Evolutionary conservation across 1,140 invertebrate genomes (phyloP), one percentile per base, ranked within the genome.

Genomic region (Trichoplusia ni): DNA sequence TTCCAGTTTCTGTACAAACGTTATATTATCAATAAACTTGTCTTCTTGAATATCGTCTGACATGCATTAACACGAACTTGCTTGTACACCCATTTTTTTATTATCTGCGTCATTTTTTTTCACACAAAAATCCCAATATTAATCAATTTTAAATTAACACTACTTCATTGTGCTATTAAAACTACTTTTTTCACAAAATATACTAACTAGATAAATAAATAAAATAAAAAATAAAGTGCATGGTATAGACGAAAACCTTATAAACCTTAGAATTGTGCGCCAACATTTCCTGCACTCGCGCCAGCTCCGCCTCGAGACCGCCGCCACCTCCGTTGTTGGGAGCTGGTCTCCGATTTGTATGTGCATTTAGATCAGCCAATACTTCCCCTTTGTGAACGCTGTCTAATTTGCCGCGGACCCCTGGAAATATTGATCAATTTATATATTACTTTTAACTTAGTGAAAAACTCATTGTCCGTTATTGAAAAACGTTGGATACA

Each of bases 251-350:
- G 81, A 87, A 90, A 90, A 90, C 86, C 86, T 90, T 88, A 90
- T 87, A 90, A 94, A 97, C 95, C 94, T 97, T 97, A 73, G 97
- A 97, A 91, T 97, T 97, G 86, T 96, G 94, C 65, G 96, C 96
- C 65, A 98, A 90, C 84, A 97, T 93, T 40, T 95, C 93, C 75
- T 96, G 94, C 29, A 98, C 96, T 54, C 95, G 91, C 61, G 95
- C 95, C 40, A 98, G 87, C 83, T 98, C 97, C 65, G 94, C 94
- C 84, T 98, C 96, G 29, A 98, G 87, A 3, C 80, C 82, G 1
- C 73, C 77, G 31, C 94, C 94, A 27, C 92, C n/a, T 9, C 6
- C 2, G 18, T 47, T 46, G 8, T n/a, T 60, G 8, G 56, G 61
- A 7, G 63, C 29, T 0, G 14, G 25, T 16, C 47, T 53, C 33